Conservation (phyloP, 2,113 vertebrate genomes). For the Suricata suricatta region DNA sequence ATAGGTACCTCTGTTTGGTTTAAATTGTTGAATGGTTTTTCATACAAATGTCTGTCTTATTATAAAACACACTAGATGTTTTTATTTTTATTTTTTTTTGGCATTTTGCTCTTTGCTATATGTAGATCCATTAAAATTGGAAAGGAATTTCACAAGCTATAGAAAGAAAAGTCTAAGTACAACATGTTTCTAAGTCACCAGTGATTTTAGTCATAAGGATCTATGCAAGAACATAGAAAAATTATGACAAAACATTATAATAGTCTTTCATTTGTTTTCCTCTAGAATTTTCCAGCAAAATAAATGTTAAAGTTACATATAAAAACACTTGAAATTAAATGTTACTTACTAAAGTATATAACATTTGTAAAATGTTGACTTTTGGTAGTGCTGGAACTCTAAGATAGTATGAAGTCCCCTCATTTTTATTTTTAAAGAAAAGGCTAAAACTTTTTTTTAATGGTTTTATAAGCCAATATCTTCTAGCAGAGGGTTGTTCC, state of each 20-base stretch:
- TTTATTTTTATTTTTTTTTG: neutral
- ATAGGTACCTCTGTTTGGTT: neutral
- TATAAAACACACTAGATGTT: neutral
- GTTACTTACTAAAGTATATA: neutral
- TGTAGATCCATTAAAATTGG: neutral
- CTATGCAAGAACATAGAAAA: neutral
- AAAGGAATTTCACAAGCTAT: constrained; percentile 9
- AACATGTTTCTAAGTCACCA: neutral
- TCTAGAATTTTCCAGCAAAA: neutral
- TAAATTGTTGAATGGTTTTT: neutral
- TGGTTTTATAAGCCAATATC: neutral
- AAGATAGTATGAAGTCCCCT: neutral
- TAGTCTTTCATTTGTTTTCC: neutral
- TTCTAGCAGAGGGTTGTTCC: neutral
- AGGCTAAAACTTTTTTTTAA: neutral
- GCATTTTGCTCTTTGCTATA: neutral
- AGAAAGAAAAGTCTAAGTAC: neutral
- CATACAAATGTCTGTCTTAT: neutral
- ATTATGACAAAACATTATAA: neutral
- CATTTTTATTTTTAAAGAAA: neutral
- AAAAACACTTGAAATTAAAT: constrained; percentile 40
- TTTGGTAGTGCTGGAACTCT: constrained; percentile 15
- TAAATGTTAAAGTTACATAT: neutral
- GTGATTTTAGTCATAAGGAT: neutral
- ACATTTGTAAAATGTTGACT: neutral